Base-by-base conservation (phyloP, 1,140 invertebrate genomes). In the Monochamus saltuarius region DNA sequence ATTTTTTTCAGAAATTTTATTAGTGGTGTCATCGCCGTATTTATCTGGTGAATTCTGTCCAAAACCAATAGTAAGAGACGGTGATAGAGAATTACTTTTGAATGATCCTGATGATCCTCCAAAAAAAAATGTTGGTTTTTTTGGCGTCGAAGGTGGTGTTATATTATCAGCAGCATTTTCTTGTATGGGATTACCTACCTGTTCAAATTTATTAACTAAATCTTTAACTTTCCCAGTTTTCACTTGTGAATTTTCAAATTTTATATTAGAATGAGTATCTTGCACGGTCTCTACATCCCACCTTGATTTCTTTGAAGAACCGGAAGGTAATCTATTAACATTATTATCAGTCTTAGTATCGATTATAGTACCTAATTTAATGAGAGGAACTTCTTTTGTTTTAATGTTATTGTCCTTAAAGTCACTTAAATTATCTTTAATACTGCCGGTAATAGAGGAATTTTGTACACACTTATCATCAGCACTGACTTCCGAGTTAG, bases 281-380 rank as follows among this genome's bases (percentile, higher is more conserved):
- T 29, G 22, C 6, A 79, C 76, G 34, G 68, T 77, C 0, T 79
- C 75, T 0, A 82, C 78, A 52, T 82, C 81, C 80, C 80, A 82
- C 49, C 80, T 75, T 1, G 80, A 80, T 60, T 77, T 77, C 57
- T 81, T 82, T 9, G 65, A 49, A 0, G 72, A 53, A 56, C 64
- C 62, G 51, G 22, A 29, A 29, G 22, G 22, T 29, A 29, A 29
- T 29, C 37, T 51, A 46, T 14, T 16, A 19, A 42, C 40, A 53
- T 56, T 57, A 61, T 53, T 57, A 53, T 68, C 65, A 65, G 58
- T 65, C 65, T 65, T 65, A 42, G 58, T 59, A 55, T 70, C 62
- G 38, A 67, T 56, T 19, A 47, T 67, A 37, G 1, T 42, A 36
- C 9, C 7, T 14, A 60, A 55, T 49, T 59, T 36, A 57, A 55